A percentile compares a stretch with the other conserved stretches of the same genome.
phyloP scores from a whole-genome alignment of 2,797 vertebrate genomes.

The Parambassis ranga region DNA sequence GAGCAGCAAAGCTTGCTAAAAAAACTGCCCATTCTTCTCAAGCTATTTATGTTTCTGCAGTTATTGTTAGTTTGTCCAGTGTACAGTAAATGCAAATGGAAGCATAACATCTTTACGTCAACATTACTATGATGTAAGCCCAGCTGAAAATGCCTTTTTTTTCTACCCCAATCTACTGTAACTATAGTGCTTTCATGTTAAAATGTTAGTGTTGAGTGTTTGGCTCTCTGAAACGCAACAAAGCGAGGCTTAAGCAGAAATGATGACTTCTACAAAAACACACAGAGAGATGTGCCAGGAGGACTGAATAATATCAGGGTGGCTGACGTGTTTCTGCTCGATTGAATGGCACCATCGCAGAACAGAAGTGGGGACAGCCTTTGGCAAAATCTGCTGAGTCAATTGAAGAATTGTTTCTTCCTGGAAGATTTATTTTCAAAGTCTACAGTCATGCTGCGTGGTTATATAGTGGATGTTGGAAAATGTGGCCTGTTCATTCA shows the following conservation, averaged over 20 bases:
- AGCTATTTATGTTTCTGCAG: constrained; percentile 4
- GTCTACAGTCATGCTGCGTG: constrained; percentile 31
- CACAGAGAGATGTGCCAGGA: constrained; percentile 53
- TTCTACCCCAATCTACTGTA: constrained; percentile 20
- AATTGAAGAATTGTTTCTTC: constrained; percentile 60
- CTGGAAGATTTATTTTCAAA: constrained; percentile 51
- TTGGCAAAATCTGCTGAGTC: constrained; percentile 70
- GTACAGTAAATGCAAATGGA: constrained; percentile 35
- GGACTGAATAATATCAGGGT: constrained; percentile 61
- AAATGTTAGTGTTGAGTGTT: constrained; percentile 53
- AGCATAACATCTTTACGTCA: constrained; percentile 9
- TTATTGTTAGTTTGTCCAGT: constrained; percentile 10
- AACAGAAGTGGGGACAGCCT: constrained; percentile 64
- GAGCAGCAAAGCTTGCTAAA: constrained; percentile 5
- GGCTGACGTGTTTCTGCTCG: constrained; percentile 59
- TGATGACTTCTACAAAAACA: constrained; percentile 69
- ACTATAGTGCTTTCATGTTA: constrained; percentile 49
- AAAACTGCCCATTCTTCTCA: constrained; percentile 10
- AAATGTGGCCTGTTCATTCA: constrained; percentile 47
- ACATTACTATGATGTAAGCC: constrained; percentile 16
- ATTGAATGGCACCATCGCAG: constrained; percentile 57
- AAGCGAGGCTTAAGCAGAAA: constrained; percentile 63
- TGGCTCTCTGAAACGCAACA: constrained; percentile 64
- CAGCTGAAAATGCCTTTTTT: constrained; percentile 36
- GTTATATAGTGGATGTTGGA: constrained; percentile 30